Base-by-base conservation (phyloP, 2,113 vertebrate genomes). In the Ictalurus furcatus region DNA sequence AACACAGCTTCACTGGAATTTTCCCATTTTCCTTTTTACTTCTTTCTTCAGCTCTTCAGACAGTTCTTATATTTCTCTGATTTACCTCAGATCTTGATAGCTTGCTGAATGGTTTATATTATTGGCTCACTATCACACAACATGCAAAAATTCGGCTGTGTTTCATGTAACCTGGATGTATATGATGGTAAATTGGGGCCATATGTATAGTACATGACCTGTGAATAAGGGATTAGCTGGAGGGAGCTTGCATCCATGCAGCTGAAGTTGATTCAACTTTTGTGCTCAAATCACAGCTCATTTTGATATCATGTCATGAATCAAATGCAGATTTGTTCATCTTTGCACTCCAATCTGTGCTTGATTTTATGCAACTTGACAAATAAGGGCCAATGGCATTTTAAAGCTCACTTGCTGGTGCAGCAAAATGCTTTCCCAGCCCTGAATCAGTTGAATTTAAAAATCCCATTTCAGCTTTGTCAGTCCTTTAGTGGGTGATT, bases 391-490 rank as follows among this genome's bases (percentile, higher is more conserved):
- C 54, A 12, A 14, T 58, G 16, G 16, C 40, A 48, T 40, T 93
- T 93, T 93, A 87, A 80, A 88, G 30, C 13, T 63, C 23, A 59
- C 54, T 58, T 76, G 6, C 28, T 3, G 81, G 44, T 56, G 76
- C 5, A 13, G 37, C 6, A 28, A 25, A 85, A 85, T 19, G 40
- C 14, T 85, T 67, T 56, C 13, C 6, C 21, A 25, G 63, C 6
- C 11, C 67, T 56, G 48, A 71, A 58, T 86, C 37, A 8, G 52
- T 65, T 84, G 19, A 83, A 84, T 79, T 52, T 79, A n/a, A 67
- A 84, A 65, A 65, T n/a, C 25, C 19, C 58, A 34, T 67, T 87
- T n/a, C 59, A 80, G 30, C 11, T 69, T 71, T 56, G 44, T 71
- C 79, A 14, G 13, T 37, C 63, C 3, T 71, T 25, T 71, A 56